Evolutionary conservation across 1,140 invertebrate species (phyloP), one percentile per base, ranked within the genome.

Genomic region (Paracyclopina nana): DNA sequence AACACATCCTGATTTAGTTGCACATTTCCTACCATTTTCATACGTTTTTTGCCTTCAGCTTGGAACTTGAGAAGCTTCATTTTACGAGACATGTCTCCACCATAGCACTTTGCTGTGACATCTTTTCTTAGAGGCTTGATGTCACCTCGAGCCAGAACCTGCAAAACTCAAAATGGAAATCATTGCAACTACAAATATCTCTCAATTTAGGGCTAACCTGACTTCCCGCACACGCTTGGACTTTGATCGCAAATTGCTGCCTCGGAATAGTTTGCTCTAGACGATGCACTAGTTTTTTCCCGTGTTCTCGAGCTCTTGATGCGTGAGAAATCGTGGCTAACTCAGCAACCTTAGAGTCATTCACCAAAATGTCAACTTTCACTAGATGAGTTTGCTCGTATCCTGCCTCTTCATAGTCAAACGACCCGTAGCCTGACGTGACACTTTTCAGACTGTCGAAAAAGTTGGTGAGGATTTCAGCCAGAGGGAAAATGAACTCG

Each of bases 371-470:
- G 55, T 74, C 69, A 1, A 53, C 27, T 29, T 54, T 41, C 11
- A 14, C 29, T n/a, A 57, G 28, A 31, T 44, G 14, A 14, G 54
- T 53, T 0, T 31, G 42, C 62, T 82, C 68, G 65, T 82, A 95
- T 12, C 80, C 87, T 61, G 75, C 62, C 64, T 94, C 82, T 68
- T 96, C 86, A 66, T 97, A 97, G 68, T 96, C 91, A 68, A 98
- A 97, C 64, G 85, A 92, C 8, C 87, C 91, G 69, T 88, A 96
- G 9, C 92, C 92, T 1, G 87, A 94, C 14, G 78, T 80, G 11
- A 85, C 57, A 18, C 78, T 79, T 67, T 95, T 98, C 0, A 98
- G 65, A 22, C 73, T 69, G 64, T 97, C 91, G 64, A 92, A 90
- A 64, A 98, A 96, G 60, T 96, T 87, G 2, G 92, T 61, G 1